These are phyloP conservation scores for Melierax canorus DNA, from an alignment of 2,113 vertebrate species.

Conservation along the genomic window DNA sequence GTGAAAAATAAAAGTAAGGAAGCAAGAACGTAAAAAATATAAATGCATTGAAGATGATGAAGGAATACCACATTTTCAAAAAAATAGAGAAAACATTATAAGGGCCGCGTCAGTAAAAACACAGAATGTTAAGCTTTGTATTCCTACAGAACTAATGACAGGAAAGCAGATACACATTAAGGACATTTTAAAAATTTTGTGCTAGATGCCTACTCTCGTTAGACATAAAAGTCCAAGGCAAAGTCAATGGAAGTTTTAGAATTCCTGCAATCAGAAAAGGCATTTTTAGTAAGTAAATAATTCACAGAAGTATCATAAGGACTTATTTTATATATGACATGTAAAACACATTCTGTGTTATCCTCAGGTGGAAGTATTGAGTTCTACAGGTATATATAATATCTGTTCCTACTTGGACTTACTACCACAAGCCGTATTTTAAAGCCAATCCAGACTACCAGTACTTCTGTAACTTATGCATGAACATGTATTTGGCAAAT, in stretches of 20 bases:
- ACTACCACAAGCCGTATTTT: background rate
- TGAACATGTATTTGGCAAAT: background rate
- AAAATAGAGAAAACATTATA: background rate
- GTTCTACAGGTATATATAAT: background rate
- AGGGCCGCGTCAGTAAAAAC: background rate
- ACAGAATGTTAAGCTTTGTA: background rate
- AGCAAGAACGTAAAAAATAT: background rate
- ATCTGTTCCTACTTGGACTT: background rate
- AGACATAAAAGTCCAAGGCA: background rate
- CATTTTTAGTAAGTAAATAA: background rate
- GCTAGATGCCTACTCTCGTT: background rate
- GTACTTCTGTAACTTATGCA: background rate
- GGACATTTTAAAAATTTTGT: background rate
- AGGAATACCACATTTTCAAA: background rate
- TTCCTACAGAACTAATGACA: background rate
- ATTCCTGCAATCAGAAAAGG: slow-evolving; percentile 4
- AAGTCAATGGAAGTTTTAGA: background rate
- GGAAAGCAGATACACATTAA: background rate
- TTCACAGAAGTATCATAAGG: background rate
- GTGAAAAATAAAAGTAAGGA: background rate
- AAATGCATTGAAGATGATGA: background rate
- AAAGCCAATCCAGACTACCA: background rate
- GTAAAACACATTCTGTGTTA: background rate
- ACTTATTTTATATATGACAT: background rate
- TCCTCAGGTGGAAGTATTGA: background rate